Evolutionary conservation across 2,797 vertebrate genomes (phyloP).

Genomic region (Hybognathus amarus): DNA sequence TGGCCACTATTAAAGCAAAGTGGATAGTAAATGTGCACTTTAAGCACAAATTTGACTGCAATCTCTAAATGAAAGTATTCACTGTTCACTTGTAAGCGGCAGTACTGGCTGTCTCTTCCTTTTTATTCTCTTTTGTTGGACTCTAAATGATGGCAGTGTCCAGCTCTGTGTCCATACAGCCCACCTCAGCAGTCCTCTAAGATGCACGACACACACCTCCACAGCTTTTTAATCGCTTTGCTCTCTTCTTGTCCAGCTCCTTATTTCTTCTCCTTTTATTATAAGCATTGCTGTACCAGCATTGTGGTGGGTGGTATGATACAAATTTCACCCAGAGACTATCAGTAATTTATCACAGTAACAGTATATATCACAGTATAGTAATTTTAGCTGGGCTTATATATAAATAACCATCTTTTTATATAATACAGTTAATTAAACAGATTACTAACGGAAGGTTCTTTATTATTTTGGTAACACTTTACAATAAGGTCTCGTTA

Average conservation of each 20-base stretch:
- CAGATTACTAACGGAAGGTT: not conserved
- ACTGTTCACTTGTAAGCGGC: not conserved
- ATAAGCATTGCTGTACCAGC: not conserved
- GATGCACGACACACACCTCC: slow-evolving; percentile 1
- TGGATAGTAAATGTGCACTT: slow-evolving; percentile 17
- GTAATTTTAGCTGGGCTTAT: not conserved
- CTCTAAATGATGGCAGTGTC: slow-evolving; percentile 8
- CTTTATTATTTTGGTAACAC: not conserved
- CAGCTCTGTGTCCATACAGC: not conserved
- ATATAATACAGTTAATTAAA: not conserved
- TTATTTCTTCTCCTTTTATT: slow-evolving; percentile 33
- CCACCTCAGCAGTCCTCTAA: slow-evolving; percentile 33
- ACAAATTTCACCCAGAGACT: not conserved
- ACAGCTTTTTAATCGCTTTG: not conserved
- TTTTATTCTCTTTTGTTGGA: slow-evolving; percentile 7
- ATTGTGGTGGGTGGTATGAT: not conserved
- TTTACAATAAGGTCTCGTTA: no score
- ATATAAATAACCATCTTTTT: not conserved
- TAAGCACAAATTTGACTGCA: not conserved
- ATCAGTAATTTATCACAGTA: not conserved
- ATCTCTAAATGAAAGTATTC: not conserved
- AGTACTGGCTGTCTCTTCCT: not conserved
- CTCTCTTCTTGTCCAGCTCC: slow-evolving; percentile 22
- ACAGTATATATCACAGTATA: not conserved
- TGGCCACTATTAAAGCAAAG: slow-evolving; percentile 16